phyloP scores from a whole-genome alignment of 1,140 invertebrate species.

The Calosoma granatense region DNA sequence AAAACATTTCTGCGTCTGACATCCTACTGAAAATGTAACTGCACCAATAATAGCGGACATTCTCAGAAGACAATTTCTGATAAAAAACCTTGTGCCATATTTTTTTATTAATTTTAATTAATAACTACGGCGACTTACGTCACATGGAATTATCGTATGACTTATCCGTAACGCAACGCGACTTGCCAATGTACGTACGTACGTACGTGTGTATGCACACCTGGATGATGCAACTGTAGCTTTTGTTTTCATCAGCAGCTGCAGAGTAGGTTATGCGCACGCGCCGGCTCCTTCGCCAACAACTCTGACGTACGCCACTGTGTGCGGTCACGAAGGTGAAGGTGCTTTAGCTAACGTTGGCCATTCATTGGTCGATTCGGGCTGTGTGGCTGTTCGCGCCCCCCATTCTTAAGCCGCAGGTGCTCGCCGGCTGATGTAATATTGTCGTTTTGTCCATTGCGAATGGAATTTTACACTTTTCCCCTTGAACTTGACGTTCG shows the following conservation, averaged over 20 bases:
- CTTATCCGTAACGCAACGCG: too few species aligned
- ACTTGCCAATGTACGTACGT: too few species aligned
- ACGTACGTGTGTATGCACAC: not conserved
- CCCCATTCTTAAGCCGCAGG: not conserved
- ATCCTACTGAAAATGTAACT: too few species aligned
- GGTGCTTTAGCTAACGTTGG: not conserved
- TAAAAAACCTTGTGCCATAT: not conserved
- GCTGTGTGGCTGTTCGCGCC: not conserved
- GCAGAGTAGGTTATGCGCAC: too few species aligned
- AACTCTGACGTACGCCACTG: not conserved
- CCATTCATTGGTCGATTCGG: not conserved
- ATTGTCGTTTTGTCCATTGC: not conserved
- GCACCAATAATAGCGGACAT: too few species aligned
- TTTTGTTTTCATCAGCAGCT: too few species aligned
- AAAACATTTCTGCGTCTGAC: too few species aligned
- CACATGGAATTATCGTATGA: not conserved
- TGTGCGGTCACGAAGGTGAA: not conserved
- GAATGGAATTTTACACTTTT: not conserved
- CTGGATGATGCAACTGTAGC: not conserved
- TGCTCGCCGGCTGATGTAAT: not conserved
- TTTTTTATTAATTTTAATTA: not conserved
- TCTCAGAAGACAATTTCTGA: not conserved
- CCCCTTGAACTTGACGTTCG: not conserved
- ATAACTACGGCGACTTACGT: not conserved
- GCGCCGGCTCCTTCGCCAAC: not conserved